These are phyloP conservation scores for Drosophila repletoides DNA, from an alignment of 1,140 invertebrate genomes.

Conservation along the genomic window DNA sequence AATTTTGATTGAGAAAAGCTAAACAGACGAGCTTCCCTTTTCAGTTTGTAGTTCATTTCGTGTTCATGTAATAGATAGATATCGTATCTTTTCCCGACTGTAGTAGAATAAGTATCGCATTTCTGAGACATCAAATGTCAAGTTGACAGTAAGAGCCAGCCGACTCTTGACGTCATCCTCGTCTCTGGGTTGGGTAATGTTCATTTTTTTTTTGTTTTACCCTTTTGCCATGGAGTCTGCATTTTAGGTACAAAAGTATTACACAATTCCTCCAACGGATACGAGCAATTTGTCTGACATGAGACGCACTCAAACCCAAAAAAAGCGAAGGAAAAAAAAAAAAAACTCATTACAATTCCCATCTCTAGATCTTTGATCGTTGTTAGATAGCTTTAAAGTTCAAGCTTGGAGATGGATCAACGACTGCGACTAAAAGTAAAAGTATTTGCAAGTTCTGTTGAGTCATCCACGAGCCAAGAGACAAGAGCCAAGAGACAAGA, in stretches of 20 bases:
- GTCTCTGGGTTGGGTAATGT: conserved; percentile 39
- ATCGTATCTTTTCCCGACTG: too few relatives aligned
- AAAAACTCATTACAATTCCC: background rate
- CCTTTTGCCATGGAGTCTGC: conserved; percentile 46
- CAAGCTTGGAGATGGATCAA: conserved; percentile 24
- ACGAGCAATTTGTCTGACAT: conserved; percentile 59
- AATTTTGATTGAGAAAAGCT: too few relatives aligned
- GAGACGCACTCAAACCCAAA: conserved; percentile 54
- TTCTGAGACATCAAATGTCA: conserved; percentile 42
- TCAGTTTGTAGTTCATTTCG: too few relatives aligned
- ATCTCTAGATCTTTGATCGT: conserved; percentile 19
- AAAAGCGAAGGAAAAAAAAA: background rate
- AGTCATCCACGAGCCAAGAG: too few relatives aligned
- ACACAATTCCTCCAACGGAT: conserved; percentile 38
- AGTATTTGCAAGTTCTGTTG: conserved; percentile 52
- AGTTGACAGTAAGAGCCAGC: conserved; percentile 22
- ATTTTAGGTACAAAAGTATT: conserved; percentile 27
- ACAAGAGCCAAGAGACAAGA: too few relatives aligned
- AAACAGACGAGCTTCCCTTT: too few relatives aligned
- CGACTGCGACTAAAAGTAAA: conserved; percentile 56
- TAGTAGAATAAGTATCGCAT: background rate
- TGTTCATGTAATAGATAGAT: too few relatives aligned
- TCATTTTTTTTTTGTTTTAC: too few relatives aligned
- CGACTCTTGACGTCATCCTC: conserved; percentile 29
- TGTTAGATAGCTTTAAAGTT: conserved; percentile 36